A percentile compares a stretch with the other conserved stretches of the same genome.
Conservation (phyloP, 2,888 invertebrate species). For the Cephus pygmeus region DNA sequence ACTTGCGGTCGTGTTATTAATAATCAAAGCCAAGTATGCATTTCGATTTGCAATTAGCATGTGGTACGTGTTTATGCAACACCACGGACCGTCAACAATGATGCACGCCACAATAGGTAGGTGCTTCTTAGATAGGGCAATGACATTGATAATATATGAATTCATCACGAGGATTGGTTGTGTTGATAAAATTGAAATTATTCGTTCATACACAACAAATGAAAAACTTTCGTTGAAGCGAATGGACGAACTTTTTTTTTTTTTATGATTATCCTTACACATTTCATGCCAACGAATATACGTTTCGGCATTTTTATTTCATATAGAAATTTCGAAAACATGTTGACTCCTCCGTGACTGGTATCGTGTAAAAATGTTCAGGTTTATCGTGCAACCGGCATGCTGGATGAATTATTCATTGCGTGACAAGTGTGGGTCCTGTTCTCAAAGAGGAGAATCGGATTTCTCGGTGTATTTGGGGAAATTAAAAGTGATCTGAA, state of each 20-base stretch:
- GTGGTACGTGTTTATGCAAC: background rate
- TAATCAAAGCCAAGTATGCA: slow-evolving; percentile 9
- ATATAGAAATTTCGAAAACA: background rate
- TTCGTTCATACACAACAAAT: background rate
- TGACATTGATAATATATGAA: background rate
- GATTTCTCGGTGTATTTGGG: background rate
- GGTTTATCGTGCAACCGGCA: background rate
- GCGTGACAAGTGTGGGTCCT: background rate
- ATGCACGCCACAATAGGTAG: background rate
- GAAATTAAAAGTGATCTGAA: background rate
- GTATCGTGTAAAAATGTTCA: background rate
- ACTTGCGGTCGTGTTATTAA: slow-evolving; percentile 26
- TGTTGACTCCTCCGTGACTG: background rate
- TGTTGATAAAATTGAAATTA: background rate
- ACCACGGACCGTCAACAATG: background rate
- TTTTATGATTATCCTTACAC: background rate
- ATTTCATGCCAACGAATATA: background rate
- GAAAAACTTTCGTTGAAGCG: background rate
- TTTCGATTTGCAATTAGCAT: background rate
- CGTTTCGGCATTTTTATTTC: background rate
- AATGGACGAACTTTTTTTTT: too few relatives aligned
- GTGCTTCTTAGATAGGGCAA: background rate
- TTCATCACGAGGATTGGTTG: background rate
- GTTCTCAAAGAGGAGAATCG: background rate
- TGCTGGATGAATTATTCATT: background rate